Percentiles rank a stretch among this genome's conserved stretches.
phyloP scores from a whole-genome alignment of 2,113 vertebrate species.

The Trachemys scripta region DNA sequence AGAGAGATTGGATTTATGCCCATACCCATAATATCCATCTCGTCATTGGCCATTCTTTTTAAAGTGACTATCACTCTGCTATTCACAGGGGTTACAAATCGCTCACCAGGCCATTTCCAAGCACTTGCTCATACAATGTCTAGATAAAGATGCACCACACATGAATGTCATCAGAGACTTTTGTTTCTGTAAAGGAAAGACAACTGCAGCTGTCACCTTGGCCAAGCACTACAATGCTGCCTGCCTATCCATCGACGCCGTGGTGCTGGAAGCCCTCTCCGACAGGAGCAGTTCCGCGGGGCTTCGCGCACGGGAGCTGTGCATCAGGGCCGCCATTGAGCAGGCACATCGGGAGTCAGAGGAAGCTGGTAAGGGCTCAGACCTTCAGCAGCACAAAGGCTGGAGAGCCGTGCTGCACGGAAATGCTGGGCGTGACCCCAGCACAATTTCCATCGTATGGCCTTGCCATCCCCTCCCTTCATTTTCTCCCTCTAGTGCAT shows the following conservation, averaged over 20 bases:
- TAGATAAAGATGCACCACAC: fast-evolving
- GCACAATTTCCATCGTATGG: too few species aligned
- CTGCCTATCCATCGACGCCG: constrained; percentile 82
- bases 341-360: constrained; percentile 64
- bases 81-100: neutral
- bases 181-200: constrained; percentile 81
- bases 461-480: neutral
- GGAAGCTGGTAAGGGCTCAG: constrained; percentile 76
- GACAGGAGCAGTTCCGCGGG: constrained; percentile 72
- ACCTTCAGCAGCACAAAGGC: neutral
- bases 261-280: constrained; percentile 83
- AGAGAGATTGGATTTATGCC: neutral
- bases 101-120: fast-evolving
- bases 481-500: neutral
- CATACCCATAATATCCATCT: neutral
- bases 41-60: neutral
- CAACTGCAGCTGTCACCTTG: constrained; percentile 69
- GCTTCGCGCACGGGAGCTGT: constrained; percentile 82
- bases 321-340: constrained; percentile 74
- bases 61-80: neutral
- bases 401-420: neutral
- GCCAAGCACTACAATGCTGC: constrained; percentile 80
- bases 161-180: neutral
- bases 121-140: neutral
- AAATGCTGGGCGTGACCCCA: neutral